These are phyloP conservation scores for Augochlora pura DNA, from an alignment of 1,140 invertebrate species.

Conservation along the genomic window DNA sequence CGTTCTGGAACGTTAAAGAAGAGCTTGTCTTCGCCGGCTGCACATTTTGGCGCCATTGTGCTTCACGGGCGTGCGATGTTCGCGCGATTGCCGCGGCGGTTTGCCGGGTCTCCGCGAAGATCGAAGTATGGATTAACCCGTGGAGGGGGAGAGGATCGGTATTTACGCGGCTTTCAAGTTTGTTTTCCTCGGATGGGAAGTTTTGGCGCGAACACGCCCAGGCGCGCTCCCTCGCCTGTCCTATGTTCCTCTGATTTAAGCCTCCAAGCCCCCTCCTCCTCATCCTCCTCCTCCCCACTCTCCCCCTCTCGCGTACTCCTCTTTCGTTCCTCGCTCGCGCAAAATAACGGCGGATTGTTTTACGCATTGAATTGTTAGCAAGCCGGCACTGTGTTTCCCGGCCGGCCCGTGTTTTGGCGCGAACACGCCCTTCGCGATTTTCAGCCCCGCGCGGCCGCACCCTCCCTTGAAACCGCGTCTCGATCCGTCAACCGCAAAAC, in stretches of 20 bases:
- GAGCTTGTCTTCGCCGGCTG: too few relatives aligned
- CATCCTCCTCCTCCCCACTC: too few relatives aligned
- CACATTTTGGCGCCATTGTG: too few relatives aligned
- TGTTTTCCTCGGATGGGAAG: neutral
- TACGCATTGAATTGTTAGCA: neutral
- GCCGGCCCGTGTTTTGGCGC: neutral
- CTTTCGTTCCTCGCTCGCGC: neutral
- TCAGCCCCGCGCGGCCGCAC: neutral
- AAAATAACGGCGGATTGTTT: neutral
- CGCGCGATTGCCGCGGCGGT: neutral
- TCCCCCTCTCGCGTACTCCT: too few relatives aligned
- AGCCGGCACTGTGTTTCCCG: neutral
- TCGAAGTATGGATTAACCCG: neutral
- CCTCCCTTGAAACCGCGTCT: too few relatives aligned
- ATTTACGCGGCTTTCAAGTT: neutral
- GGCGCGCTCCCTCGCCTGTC: neutral
- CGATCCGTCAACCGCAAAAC: too few relatives aligned
- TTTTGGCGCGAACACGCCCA: constrained; percentile 13
- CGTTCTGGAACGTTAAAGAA: too few relatives aligned
- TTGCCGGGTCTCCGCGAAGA: neutral
- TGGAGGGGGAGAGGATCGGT: too few relatives aligned
- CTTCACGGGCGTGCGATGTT: neutral
- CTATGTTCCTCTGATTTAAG: constrained; percentile 6
- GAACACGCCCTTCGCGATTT: neutral
- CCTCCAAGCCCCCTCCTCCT: too few relatives aligned